Evolutionary conservation across 1,140 invertebrate species (phyloP).

Genomic region (Zaprionus ghesquierei): DNA sequence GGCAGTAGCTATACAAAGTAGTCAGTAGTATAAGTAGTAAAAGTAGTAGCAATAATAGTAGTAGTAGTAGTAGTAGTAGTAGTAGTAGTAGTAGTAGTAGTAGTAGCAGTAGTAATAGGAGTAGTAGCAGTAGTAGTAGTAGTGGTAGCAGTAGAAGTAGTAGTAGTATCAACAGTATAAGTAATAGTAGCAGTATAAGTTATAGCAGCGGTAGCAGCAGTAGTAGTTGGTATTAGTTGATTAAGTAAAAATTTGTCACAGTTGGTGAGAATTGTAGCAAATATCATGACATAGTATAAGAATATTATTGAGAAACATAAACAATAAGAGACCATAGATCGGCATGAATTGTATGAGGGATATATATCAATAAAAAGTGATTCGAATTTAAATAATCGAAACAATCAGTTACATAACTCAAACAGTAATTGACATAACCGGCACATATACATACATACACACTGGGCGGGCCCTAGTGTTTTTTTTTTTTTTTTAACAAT

Average conservation of each 20-base stretch:
- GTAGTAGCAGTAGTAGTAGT: neutral
- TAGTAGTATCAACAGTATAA: slow-evolving; percentile 2
- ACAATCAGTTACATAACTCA: slow-evolving; percentile 21
- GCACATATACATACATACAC: slow-evolving; percentile 45
- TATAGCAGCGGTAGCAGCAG: slow-evolving; percentile 11
- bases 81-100: neutral
- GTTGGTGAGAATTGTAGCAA: slow-evolving; percentile 60
- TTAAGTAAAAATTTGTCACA: slow-evolving; percentile 48
- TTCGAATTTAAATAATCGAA: slow-evolving; percentile 11
- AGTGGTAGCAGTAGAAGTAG: slow-evolving; percentile 9
- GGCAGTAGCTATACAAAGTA: neutral
- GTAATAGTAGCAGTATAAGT: slow-evolving; percentile 14
- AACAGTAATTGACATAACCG: slow-evolving; percentile 43
- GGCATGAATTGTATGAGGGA: slow-evolving; percentile 42
- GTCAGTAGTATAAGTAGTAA: neutral
- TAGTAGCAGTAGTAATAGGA: neutral
- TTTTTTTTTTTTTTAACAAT: too few relatives aligned
- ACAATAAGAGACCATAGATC: slow-evolving; percentile 20
- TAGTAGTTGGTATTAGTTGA: slow-evolving; percentile 23
- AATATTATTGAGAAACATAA: slow-evolving; percentile 11
- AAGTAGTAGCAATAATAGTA: neutral
- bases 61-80: neutral
- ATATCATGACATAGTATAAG: slow-evolving; percentile 41
- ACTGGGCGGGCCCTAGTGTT: slow-evolving; percentile 17
- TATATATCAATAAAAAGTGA: slow-evolving; percentile 26